Percentiles rank a stretch among this genome's conserved stretches.
These are phyloP conservation scores for Rhagologus leucostigma DNA, from an alignment of 2,113 vertebrate genomes.

Conservation along the genomic window DNA sequence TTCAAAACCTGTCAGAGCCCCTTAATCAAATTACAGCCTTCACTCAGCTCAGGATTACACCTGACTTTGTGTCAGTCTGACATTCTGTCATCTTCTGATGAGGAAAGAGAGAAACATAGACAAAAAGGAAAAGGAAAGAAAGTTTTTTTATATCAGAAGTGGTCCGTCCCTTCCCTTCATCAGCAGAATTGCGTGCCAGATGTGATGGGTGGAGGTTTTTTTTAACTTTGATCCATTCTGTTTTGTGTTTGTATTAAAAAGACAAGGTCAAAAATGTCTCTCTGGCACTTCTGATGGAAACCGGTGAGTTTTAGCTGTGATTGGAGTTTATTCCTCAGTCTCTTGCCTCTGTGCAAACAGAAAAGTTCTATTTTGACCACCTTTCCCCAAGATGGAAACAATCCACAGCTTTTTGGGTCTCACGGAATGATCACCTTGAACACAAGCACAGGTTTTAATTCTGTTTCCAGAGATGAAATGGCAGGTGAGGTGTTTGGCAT, in stretches of 20 bases:
- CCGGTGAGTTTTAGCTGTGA: background rate
- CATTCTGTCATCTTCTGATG: background rate
- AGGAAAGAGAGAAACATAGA: background rate
- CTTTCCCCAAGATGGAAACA: background rate
- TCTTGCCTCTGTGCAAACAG: background rate
- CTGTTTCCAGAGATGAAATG: background rate
- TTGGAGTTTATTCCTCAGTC: background rate
- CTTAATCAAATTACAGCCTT: slow-evolving; percentile 9
- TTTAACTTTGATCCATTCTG: background rate
- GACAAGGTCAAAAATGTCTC: background rate
- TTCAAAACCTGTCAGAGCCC: background rate
- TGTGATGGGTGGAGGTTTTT: background rate
- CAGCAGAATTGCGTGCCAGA: background rate
- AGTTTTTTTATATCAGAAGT: background rate
- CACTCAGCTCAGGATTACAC: background rate
- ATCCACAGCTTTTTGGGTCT: background rate
- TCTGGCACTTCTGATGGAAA: background rate
- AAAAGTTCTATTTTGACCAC: background rate
- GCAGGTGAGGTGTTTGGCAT: background rate
- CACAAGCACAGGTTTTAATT: background rate
- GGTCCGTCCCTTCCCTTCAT: background rate
- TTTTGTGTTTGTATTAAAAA: background rate
- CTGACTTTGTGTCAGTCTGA: background rate
- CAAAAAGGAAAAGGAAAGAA: background rate
- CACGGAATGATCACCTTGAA: background rate